phyloP scores from a whole-genome alignment of 2,888 invertebrate species.

The Trilocha varians region DNA sequence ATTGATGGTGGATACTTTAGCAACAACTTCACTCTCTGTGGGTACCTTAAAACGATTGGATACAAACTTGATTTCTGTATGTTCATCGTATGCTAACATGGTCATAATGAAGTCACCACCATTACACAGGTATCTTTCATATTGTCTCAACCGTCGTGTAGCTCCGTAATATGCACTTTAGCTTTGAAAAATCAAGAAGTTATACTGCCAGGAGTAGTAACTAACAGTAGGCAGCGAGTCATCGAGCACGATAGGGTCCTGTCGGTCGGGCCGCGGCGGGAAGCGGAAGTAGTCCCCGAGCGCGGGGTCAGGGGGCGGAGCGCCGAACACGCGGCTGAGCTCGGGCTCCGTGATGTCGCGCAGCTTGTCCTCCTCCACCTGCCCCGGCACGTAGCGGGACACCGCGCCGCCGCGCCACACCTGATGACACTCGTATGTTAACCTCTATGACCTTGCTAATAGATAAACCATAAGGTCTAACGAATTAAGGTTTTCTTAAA shows the following conservation, averaged over 20 bases:
- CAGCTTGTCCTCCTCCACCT: constrained; percentile 48
- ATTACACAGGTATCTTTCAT: no score
- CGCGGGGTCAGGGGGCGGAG: constrained; percentile 66
- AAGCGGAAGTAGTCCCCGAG: constrained; percentile 74
- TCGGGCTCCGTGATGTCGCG: constrained; percentile 56
- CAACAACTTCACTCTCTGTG: no score
- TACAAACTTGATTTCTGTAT: no score
- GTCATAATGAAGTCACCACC: no score
- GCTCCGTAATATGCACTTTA: not conserved
- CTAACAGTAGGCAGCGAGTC: constrained; percentile 69
- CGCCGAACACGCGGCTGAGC: constrained; percentile 67
- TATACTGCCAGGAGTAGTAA: constrained; percentile 4
- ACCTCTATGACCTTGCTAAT: not conserved
- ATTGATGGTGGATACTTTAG: no score
- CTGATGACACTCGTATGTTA: constrained; percentile 18
- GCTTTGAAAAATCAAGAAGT: not conserved
- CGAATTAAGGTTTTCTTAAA: no score
- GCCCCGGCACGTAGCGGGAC: constrained; percentile 66
- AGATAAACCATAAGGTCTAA: no score
- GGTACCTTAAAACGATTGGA: no score
- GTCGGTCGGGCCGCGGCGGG: constrained; percentile 64
- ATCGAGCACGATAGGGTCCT: constrained; percentile 70
- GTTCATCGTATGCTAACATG: no score
- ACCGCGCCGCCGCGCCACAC: constrained; percentile 64
- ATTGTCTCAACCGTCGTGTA: not conserved